Evolutionary conservation across 2,113 vertebrate genomes (phyloP).

Genomic region (Cyanoliseus patagonus): DNA sequence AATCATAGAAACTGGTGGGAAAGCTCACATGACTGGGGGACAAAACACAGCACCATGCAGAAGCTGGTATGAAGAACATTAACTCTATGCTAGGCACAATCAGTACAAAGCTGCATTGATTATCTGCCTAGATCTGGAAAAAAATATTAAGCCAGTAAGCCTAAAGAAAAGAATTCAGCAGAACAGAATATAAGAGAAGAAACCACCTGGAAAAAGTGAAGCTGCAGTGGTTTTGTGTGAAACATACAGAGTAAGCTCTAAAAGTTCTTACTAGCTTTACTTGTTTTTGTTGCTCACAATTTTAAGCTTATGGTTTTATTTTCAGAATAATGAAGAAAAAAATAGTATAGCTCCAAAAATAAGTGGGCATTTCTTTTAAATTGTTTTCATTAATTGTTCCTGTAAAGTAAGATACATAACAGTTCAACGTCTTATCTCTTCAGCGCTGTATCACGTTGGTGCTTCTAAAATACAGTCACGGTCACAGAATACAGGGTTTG

Average conservation of each 20-base stretch:
- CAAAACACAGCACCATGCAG: rapidly evolving
- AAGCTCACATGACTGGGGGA: neutral
- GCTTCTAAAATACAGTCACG: neutral
- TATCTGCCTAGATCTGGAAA: neutral
- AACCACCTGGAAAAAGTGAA: neutral
- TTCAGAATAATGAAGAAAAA: neutral
- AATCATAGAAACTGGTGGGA: neutral
- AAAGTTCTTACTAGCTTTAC: neutral
- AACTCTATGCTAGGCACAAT: neutral
- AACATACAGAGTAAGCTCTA: neutral
- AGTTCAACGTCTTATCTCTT: neutral
- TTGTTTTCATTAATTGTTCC: neutral
- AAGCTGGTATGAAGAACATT: neutral
- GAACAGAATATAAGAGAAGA: neutral
- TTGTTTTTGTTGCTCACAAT: neutral
- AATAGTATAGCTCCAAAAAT: neutral
- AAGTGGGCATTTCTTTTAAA: neutral
- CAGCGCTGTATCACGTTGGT: neutral
- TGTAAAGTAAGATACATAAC: neutral
- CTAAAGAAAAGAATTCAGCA: neutral
- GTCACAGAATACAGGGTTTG: neutral
- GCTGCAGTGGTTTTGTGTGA: neutral
- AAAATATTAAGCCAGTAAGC: neutral
- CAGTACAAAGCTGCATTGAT: neutral
- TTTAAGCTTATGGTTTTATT: neutral